phyloP scores from a whole-genome alignment of 2,113 vertebrate species.

The Sitta europaea region DNA sequence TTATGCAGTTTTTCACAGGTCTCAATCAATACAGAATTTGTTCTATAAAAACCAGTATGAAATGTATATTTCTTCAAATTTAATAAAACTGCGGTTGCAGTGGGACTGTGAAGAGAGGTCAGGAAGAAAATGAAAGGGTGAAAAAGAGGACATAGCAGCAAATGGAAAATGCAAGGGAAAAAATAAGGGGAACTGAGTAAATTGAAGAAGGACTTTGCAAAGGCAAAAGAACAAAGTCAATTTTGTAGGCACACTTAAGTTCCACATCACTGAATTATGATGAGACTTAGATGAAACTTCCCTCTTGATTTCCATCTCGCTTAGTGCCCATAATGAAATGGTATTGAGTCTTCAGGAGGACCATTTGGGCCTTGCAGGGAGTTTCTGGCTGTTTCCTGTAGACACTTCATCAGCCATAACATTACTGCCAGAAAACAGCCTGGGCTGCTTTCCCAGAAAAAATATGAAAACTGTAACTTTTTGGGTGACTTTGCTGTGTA shows the following conservation, averaged over 20 bases:
- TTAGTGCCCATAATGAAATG: neutral
- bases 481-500: neutral
- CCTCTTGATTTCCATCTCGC: neutral
- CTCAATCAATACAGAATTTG: neutral
- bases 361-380: neutral
- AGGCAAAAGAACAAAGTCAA: neutral
- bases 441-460: neutral
- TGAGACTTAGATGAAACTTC: neutral
- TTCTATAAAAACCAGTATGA: neutral
- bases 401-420: neutral
- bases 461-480: neutral
- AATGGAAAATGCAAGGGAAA: neutral
- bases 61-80: neutral
- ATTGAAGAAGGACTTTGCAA: neutral
- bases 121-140: neutral
- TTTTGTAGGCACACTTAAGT: conserved; percentile 7
- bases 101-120: neutral
- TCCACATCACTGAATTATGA: conserved; percentile 3
- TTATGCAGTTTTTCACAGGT: neutral
- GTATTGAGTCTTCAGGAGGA: neutral
- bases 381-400: neutral
- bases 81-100: neutral
- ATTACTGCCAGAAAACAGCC: neutral
- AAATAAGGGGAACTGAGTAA: neutral
- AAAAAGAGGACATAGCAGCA: neutral